Conservation (phyloP, 2,797 vertebrate species). For the Hemitrygon akajei region DNA sequence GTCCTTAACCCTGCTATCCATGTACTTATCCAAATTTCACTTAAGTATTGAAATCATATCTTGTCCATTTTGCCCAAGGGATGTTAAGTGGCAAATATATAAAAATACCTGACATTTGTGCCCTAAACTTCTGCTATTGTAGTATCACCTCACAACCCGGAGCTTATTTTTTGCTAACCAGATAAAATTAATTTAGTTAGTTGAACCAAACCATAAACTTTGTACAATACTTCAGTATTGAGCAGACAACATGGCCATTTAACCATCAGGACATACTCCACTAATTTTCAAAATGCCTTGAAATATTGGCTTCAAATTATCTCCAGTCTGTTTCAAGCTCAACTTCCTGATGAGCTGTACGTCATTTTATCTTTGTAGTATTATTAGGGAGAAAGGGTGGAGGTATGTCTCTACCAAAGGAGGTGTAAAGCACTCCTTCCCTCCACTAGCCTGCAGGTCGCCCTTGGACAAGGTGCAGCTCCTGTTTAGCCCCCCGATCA, state of each 20-base stretch:
- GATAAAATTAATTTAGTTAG: not conserved
- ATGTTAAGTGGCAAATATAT: not conserved
- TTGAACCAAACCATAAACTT: not conserved
- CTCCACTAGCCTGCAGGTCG: too few relatives aligned
- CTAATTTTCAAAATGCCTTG: not conserved
- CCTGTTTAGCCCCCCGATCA: too few relatives aligned
- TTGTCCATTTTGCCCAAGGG: too few relatives aligned
- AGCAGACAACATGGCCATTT: not conserved
- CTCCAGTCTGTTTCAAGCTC: not conserved
- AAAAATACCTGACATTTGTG: not conserved
- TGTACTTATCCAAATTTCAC: too few relatives aligned
- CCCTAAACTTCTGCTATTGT: not conserved
- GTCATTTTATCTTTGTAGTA: not conserved
- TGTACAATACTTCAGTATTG: not conserved
- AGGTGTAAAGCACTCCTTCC: too few relatives aligned
- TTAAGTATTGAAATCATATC: too few relatives aligned
- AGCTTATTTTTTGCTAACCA: not conserved
- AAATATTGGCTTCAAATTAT: not conserved
- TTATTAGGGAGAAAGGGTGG: too few relatives aligned
- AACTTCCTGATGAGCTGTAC: not conserved
- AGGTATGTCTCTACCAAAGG: too few relatives aligned
- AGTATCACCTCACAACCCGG: not conserved
- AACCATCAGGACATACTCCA: not conserved
- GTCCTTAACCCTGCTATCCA: too few relatives aligned
- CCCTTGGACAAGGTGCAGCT: too few relatives aligned